These are phyloP conservation scores for Bolinopsis microptera DNA, from an alignment of 37 sponge, comb jelly and placozoan species.

Conservation along the genomic window DNA sequence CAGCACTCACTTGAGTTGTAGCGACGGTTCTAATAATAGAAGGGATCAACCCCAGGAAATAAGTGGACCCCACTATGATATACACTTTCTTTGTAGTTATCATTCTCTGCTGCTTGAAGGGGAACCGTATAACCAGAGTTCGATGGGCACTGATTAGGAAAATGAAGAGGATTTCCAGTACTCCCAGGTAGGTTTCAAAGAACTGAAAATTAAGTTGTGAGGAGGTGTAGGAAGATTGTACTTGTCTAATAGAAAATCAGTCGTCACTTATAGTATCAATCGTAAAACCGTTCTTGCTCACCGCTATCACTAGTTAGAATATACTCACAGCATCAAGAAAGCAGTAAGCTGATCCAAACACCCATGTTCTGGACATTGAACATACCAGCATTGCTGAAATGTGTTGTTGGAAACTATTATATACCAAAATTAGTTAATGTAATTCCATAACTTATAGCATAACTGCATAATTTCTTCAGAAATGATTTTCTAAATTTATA, in stretches of 20 bases:
- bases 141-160: slow-evolving; percentile 27
- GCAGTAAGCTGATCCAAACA: slow-evolving; percentile 1
- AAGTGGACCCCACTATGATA: not conserved
- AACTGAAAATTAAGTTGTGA: slow-evolving; percentile 60
- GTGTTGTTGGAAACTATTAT: no score
- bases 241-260: no score
- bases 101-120: slow-evolving; percentile 41
- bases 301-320: no score
- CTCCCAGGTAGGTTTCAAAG: slow-evolving; percentile 57
- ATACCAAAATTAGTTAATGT: no score
- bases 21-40: not conserved
- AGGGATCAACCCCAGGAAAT: slow-evolving; percentile 2
- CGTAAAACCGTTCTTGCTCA: no score
- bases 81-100: not conserved
- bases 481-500: no score
- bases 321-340: slow-evolving; percentile 46
- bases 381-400: slow-evolving; percentile 64
- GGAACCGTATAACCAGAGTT: slow-evolving; percentile 41
- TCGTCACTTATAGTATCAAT: no score
- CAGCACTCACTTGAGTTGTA: slow-evolving; percentile 14
- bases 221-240: no score
- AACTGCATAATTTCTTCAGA: no score
- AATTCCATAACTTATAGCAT: no score
- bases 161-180: slow-evolving; percentile 37
- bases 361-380: not conserved